Conservation (phyloP, 2,888 invertebrate species). For the Noctua fimbriata region DNA sequence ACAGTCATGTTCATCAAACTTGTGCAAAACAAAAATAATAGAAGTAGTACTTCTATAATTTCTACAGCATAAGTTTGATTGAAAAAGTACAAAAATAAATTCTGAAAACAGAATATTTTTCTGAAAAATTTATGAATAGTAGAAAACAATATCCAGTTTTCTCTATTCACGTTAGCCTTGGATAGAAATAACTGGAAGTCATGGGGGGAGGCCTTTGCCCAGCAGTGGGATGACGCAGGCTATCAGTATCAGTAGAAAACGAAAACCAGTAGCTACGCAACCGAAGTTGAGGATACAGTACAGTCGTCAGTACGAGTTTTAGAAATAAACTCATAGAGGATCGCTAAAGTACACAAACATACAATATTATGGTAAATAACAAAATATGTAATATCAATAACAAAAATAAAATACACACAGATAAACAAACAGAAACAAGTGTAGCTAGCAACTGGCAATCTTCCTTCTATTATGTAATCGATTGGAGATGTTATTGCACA, state of each 20-base stretch:
- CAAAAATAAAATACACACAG: constrained; percentile 48
- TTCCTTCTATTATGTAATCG: constrained; percentile 82
- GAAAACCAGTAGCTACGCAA: background rate
- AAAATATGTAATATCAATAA: constrained; percentile 23
- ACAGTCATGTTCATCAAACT: background rate
- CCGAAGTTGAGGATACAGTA: background rate
- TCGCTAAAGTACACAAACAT: background rate
- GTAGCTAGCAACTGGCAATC: constrained; percentile 73
- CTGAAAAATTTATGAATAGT: background rate
- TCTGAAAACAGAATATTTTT: background rate
- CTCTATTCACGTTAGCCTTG: no score
- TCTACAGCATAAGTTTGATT: background rate
- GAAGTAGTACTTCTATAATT: background rate
- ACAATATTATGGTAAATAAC: background rate
- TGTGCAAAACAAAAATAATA: background rate
- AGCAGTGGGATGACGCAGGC: no score
- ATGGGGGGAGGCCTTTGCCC: no score
- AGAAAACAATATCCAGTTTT: no score
- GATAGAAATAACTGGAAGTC: no score
- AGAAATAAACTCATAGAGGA: no score
- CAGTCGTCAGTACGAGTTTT: background rate
- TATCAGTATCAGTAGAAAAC: background rate
- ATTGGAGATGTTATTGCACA: constrained; percentile 85
- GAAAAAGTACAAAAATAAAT: background rate
- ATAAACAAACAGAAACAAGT: constrained; percentile 74